Evolutionary conservation across 2,113 vertebrate genomes (phyloP).

Genomic region (Dasyornis broadbenti): DNA sequence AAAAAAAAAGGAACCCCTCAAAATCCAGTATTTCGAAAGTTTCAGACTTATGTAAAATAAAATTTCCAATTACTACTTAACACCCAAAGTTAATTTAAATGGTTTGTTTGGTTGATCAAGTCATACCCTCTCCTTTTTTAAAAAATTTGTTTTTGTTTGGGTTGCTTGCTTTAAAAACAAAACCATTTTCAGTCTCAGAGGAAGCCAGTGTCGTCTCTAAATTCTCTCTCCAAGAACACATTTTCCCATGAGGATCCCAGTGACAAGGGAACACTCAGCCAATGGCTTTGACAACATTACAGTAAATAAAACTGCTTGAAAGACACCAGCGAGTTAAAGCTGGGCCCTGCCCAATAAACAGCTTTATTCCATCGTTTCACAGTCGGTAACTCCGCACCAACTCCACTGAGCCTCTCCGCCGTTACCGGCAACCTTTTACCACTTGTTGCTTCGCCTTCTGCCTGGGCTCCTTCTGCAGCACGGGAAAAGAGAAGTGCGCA

Average conservation of each 20-base stretch:
- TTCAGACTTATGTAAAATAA: background rate
- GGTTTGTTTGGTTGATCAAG: background rate
- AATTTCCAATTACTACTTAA: background rate
- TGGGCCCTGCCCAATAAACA: background rate
- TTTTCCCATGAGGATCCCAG: background rate
- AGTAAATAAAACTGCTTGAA: background rate
- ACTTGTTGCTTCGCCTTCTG: conserved; percentile 42
- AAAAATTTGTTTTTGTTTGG: background rate
- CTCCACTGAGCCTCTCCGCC: background rate
- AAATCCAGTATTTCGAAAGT: background rate
- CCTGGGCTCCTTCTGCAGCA: background rate
- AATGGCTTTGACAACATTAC: background rate
- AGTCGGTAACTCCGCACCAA: background rate
- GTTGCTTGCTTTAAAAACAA: background rate
- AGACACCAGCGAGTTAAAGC: background rate
- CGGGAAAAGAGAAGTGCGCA: background rate
- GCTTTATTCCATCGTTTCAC: background rate
- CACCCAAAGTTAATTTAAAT: background rate
- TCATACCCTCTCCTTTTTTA: rapidly evolving
- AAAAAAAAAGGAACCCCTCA: background rate
- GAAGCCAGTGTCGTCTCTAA: background rate
- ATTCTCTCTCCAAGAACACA: background rate
- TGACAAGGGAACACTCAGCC: background rate
- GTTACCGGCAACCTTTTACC: conserved; percentile 13
- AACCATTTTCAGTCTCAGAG: background rate